Conservation (phyloP, 1,140 invertebrate genomes). For the Asobara japonica region DNA sequence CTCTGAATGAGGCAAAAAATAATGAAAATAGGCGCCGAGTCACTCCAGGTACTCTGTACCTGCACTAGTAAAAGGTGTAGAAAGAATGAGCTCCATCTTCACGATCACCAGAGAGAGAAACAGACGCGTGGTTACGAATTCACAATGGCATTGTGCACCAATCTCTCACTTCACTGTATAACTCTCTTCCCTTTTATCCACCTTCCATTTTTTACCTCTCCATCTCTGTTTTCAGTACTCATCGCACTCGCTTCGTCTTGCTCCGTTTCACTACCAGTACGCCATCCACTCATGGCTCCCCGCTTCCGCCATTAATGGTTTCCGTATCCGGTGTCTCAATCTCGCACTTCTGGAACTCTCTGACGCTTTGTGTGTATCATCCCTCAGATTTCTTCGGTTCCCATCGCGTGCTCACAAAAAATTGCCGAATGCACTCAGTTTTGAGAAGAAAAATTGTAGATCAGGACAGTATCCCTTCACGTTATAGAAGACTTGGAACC, state of each 20-base stretch:
- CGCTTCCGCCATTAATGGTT: slow-evolving; percentile 42
- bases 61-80: slow-evolving; percentile 1
- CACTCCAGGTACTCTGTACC: too few relatives aligned
- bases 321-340: slow-evolving; percentile 45
- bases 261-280: neutral
- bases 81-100: neutral
- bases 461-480: too few relatives aligned
- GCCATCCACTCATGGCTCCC: slow-evolving; percentile 8
- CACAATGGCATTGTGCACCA: slow-evolving; percentile 52
- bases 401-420: too few relatives aligned
- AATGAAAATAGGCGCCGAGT: slow-evolving; percentile 17
- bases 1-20: slow-evolving; percentile 8
- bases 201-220: slow-evolving; percentile 1
- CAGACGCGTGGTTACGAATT: slow-evolving; percentile 45
- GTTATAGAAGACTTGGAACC: too few relatives aligned
- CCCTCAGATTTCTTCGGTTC: too few relatives aligned
- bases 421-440: too few relatives aligned
- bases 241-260: slow-evolving; percentile 15
- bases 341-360: slow-evolving; percentile 23
- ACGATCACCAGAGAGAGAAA: neutral
- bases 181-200: slow-evolving; percentile 22
- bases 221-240: neutral
- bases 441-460: too few relatives aligned
- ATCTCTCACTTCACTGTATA: slow-evolving; percentile 23
- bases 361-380: slow-evolving; percentile 20